Base-by-base conservation (phyloP, 2,888 invertebrate species). In the Parascotia fuliginaria region DNA sequence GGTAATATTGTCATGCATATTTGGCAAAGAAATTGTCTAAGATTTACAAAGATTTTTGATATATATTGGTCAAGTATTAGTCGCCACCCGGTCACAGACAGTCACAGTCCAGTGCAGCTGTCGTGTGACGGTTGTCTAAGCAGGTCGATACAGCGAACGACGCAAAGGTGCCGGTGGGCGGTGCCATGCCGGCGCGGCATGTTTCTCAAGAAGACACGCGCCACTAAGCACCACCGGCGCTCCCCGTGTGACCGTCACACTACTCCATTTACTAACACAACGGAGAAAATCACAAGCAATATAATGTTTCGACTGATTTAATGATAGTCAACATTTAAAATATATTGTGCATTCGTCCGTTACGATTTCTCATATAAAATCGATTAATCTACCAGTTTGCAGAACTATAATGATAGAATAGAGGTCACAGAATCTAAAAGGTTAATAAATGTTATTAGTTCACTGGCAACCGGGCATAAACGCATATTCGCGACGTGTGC, bases 171-270 rank as follows among this genome's bases (percentile, higher is more conserved):
- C n/a, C n/a, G n/a, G 50, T 48, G 59, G 61, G 65, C 55, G 49
- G 60, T 40, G 46, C 54, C 60, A 55, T 45, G n/a, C n/a, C n/a
- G n/a, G n/a, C n/a, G n/a, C 75, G 81, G 75, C 85, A 83, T 77
- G 77, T 73, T 84, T 83, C 84, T 73, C 82, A 81, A 69, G 70
- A 71, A 73, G 65, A 67, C 74, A 83, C 82, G 87, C 87, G 73
- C 79, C 80, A 75, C 70, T 83, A 76, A 65, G 66, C 73, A 24
- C 24, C 24, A 24, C 24, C 7, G 24, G 7, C 24, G 24, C 24
- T 9, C 59, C 60, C 52, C 73, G 75, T 79, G 80, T 76, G 79
- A 83, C 70, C 74, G 83, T 75, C 75, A 81, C 74, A 81, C 81
- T 84, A 81, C 72, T 78, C 83, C 67, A 83, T 73, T 76, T 79